These are phyloP conservation scores for Micromesistius poutassou DNA, from an alignment of 2,797 vertebrate species.

Conservation along the genomic window DNA sequence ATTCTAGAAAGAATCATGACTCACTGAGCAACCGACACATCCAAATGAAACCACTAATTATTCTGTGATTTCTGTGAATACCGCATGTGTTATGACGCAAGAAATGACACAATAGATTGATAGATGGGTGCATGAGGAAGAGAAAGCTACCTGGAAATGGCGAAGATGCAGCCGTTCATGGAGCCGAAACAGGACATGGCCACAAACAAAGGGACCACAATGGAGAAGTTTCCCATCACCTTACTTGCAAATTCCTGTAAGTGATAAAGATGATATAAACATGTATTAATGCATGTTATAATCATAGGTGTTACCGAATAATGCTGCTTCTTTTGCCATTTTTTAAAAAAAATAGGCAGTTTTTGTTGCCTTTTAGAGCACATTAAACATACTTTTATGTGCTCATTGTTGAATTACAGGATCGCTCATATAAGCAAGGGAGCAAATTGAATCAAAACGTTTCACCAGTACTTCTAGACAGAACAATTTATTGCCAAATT, in stretches of 20 bases:
- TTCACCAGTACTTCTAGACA: neutral
- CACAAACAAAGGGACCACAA: constrained; percentile 87
- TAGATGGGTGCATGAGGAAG: neutral
- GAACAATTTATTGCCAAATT: constrained; percentile 29
- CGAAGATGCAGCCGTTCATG: constrained; percentile 90
- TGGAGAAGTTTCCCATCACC: constrained; percentile 84
- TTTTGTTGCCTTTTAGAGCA: too few relatives aligned
- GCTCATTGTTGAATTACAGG: neutral
- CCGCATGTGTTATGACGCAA: neutral
- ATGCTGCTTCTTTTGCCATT: neutral
- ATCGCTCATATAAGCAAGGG: neutral
- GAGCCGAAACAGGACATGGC: constrained; percentile 92
- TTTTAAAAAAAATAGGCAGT: too few relatives aligned
- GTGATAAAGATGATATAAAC: neutral
- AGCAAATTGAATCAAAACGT: neutral
- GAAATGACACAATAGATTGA: neutral
- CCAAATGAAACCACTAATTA: neutral
- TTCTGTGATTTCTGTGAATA: neutral
- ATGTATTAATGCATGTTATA: neutral
- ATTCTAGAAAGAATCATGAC: neutral
- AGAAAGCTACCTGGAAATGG: constrained; percentile 83
- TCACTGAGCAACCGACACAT: neutral
- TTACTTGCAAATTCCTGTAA: constrained; percentile 87
- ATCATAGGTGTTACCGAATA: neutral
- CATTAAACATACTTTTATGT: too few relatives aligned